Base-by-base conservation (phyloP, 2,113 vertebrate species). In the Ciconia maguari region DNA sequence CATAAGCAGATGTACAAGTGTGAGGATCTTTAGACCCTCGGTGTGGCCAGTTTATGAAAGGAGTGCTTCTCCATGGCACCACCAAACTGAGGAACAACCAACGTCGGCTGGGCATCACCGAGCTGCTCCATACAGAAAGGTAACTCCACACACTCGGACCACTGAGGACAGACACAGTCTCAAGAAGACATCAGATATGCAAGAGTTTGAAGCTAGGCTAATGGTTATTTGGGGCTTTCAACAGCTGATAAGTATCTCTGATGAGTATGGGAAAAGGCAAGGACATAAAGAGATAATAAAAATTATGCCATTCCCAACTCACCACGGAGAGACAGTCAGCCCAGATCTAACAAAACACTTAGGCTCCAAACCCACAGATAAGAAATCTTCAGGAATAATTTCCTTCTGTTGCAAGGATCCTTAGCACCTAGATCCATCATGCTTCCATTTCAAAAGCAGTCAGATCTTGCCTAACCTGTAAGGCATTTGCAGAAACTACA, bases 91-190 rank as follows among this genome's bases (percentile, higher is more conserved):
- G 71, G 51, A 77, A 22, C 8, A 57, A 10, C n/a, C 62, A 62
- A 16, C n/a, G 15, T 11, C 1, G 1, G 14, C 30, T 70, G 57
- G 36, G 32, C 36, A 21, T 64, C 32, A 10, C 41, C 7, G 3
- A 76, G 30, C 14, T 64, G 32, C 9, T 57, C 70, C 36, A 12
- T 17, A 12, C 24, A 65, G 78, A 44, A 77, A 76, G 26, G 64
- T 44, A 17, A 51, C 49, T 42, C 16, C 5, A 5, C 21, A 32
- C n/a, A 7, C 25, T 51, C 13, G 14, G 36, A 64, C n/a, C 64
- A 42, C 36, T 66, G 38, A 46, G 58, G 44, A 52, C 38, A 65
- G 64, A 21, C 38, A 9, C 1, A 0, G 0, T 32, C 10, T 61
- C 72, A 36, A 49, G 66, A 60, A 74, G 30, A 55, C 26, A 27